Evolutionary conservation across 2,113 vertebrate species (phyloP), one percentile per base, ranked within the genome.

Genomic region (Rhegmatorhina hoffmannsi): DNA sequence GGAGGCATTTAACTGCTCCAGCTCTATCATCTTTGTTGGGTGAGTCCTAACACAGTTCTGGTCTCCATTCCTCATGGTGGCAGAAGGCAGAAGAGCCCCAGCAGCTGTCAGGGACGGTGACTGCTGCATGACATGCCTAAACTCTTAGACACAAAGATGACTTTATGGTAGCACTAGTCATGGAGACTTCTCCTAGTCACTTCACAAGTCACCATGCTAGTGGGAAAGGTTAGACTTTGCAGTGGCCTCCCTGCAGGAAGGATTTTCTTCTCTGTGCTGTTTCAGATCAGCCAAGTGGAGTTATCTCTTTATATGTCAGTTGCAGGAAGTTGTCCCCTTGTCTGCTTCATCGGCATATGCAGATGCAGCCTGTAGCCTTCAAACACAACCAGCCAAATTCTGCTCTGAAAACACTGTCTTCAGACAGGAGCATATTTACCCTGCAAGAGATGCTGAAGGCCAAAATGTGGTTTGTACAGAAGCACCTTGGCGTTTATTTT

Each of bases 21-120:
- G 19, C 38, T 58, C 38, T 55, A 21, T 31, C 0, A 0, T 47
- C 26, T 34, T 59, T 20, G 17, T n/a, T 0, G 1, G 31, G 10
- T 20, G 7, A 47, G 31, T 43, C 44, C 63, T 75, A 26, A 44
- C 8, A 19, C 14, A 67, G 49, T 21, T 33, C 21, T 40, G 44
- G 53, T 68, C 25, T 64, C 49, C 4, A 6, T 29, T 36, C 33
- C 62, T 78, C 8, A 2, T 5, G 1, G 29, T 56, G 46, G 17
- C 49, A 80, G 52, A 55, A 67, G 34, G 38, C 47, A 55, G 40
- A 52, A 60, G 43, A 84, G 46, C 36, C 10, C 4, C 34, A 77
- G n/a, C 38, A 82, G 16, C 56, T 33, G 31, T 62, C 47, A 49
- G 47, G 40, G 33, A 50, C 1, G 36, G 67, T 14, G 47, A 13